Base-by-base conservation (phyloP, 2,797 vertebrate species). In the Margarornis squamiger region DNA sequence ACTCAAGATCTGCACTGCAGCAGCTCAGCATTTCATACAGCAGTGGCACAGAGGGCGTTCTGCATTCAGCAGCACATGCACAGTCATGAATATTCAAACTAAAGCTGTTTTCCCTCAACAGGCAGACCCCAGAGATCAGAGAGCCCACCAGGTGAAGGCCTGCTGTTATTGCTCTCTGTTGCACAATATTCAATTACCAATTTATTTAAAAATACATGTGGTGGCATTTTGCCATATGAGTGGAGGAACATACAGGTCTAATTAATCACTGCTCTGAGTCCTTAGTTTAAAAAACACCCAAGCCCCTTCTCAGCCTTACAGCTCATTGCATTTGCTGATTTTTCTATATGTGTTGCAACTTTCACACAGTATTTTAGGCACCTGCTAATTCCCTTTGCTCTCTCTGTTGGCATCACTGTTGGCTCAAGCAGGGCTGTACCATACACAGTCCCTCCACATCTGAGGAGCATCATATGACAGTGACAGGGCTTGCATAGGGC, bases 1-100 rank as follows among this genome's bases (percentile, higher is more conserved):
- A 8, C 7, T 0, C 5, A 6, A 72, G 86, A 75, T 90, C 96
- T 95, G 97, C 96, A 96, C 57, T 95, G 95, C 95, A 96, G 95
- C 91, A 93, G 27, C 86, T 46, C 83, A 36, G 89, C 79, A 32
- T n/a, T 32, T n/a, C 51, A 7, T 18, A 63, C 59, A 63, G 82
- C 91, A 62, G 62, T 63, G 45, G 91, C 70, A 0, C 80, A 74
- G 90, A 38, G 4, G 77, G 36, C 4, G 2, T 38, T 77, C 84
- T 85, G 91, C 87, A 70, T 39, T 80, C 94, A 87, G 85, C 92
- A 76, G 55, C 84, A 43, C 80, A 38, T 2, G 43, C 61, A 85
- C 3, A 52, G 18, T 3, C 88, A 82, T 48, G 41, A 93, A 92
- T 93, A 92, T 89, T 73, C 90, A 90, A 81, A 14, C 17, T 3